Evolutionary conservation across 2,888 invertebrate genomes (phyloP).

Genomic region (Spisula subtruncata): DNA sequence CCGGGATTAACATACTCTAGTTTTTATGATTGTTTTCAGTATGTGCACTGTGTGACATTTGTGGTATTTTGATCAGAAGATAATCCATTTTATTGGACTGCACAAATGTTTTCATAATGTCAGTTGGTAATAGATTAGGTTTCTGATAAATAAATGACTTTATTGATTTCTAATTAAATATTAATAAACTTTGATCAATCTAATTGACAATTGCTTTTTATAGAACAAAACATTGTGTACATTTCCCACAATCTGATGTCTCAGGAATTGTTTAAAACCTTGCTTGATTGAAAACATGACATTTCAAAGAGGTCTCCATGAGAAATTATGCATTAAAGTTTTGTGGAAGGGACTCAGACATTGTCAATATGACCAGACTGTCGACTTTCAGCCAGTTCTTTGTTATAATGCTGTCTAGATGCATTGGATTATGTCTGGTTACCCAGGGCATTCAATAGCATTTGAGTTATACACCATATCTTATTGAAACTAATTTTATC

Average conservation of each 20-base stretch:
- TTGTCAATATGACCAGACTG: too few relatives aligned
- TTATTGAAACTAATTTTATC: too few relatives aligned
- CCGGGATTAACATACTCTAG: not conserved
- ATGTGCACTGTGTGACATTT: conserved; percentile 4
- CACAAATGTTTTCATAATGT: not conserved
- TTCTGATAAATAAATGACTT: not conserved
- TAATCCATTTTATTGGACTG: not conserved
- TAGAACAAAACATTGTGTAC: not conserved
- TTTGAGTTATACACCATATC: too few relatives aligned
- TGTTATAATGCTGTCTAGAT: too few relatives aligned
- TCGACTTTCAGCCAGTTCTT: too few relatives aligned
- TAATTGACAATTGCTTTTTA: not conserved
- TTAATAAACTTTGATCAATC: conserved; percentile 2
- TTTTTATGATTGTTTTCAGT: conserved; percentile 8
- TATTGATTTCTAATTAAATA: not conserved
- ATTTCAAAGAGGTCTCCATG: not conserved
- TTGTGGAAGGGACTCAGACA: too few relatives aligned
- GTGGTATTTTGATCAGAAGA: conserved; percentile 1
- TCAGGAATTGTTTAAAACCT: not conserved
- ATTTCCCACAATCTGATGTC: not conserved
- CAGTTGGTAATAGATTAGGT: not conserved
- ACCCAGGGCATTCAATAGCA: too few relatives aligned
- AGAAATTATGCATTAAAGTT: not conserved
- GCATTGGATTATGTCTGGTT: too few relatives aligned
- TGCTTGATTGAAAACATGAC: not conserved